phyloP scores from a whole-genome alignment of 2,888 invertebrate species.

The Ormyrus rosae region DNA sequence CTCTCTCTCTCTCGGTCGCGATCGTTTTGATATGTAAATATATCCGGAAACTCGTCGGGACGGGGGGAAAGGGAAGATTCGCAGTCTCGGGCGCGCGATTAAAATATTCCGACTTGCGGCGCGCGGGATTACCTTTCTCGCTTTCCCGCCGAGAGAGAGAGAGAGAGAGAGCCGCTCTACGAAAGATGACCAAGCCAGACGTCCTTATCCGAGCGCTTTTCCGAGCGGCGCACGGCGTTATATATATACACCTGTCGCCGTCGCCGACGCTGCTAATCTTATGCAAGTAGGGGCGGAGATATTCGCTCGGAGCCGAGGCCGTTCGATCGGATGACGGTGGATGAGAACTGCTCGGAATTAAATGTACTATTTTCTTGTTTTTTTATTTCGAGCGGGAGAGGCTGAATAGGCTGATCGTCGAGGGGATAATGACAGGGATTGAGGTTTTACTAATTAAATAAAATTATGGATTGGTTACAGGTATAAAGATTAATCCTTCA shows the following conservation, averaged over 20 bases:
- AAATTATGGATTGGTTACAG: too few relatives aligned
- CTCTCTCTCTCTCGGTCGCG: not conserved
- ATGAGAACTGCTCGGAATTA: too few relatives aligned
- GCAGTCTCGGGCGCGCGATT: not conserved
- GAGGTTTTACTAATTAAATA: too few relatives aligned
- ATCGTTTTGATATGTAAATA: slow-evolving; percentile 48
- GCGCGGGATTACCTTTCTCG: slow-evolving; percentile 8
- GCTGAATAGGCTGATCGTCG: too few relatives aligned
- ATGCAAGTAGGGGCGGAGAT: slow-evolving; percentile 10
- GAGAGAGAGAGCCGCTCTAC: too few relatives aligned
- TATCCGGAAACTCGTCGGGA: not conserved
- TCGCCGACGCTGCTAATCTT: slow-evolving; percentile 2
- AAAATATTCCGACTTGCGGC: slow-evolving; percentile 30
- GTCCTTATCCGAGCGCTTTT: slow-evolving; percentile 13
- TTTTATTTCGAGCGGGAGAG: too few relatives aligned
- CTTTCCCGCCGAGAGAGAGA: not conserved
- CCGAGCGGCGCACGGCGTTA: not conserved
- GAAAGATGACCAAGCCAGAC: not conserved
- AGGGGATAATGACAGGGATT: too few relatives aligned
- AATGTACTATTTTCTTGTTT: too few relatives aligned
- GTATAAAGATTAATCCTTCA: too few relatives aligned
- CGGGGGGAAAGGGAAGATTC: not conserved
- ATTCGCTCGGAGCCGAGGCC: not conserved
- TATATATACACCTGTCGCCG: not conserved
- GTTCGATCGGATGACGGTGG: too few relatives aligned